Base-by-base conservation (phyloP, 92 coral and sea anemone species). In the Ricordea florida region DNA sequence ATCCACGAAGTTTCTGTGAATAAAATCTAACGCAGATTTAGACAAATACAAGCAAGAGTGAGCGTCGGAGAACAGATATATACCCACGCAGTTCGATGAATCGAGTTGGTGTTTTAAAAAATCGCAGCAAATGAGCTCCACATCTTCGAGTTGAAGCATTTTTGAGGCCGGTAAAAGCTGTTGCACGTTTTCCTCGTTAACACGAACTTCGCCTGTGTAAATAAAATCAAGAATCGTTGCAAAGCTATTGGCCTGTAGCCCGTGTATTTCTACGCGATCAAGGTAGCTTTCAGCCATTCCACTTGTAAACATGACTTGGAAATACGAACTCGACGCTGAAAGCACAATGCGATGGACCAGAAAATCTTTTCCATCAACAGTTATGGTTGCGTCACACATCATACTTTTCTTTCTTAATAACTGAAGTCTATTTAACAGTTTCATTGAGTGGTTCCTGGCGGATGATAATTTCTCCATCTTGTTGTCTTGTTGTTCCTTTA, bases 161-260 rank as follows among this genome's bases (percentile, higher is more conserved):
- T 92, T 88, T n/a, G 97, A 88, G 3, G 98, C 94, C 0, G 94
- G 92, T 18, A 94, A 59, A 57, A 94, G 92, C 63, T 88, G 89
- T 50, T 94, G 94, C 2, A 94, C 98, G 36, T 94, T 91, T 4
- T 70, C 67, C 44, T 92, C 91, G 20, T 76, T 74, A 3, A 91
- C 89, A n/a, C 83, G 81, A 1, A 94, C 89, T 10, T 46, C 15
- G 38, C 98, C 98, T 30, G 92, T 87, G 70, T 94, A 94, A 36
- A 94, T 94, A 53, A 91, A 94, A 52, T 94, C 92, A 29, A 94
- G 89, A 62, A 94, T 68, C 0, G 80, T 14, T 28, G 72, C 78
- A 45, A 94, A 91, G 3, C 63, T 77, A 17, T 88, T 83, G 2
- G 93, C 84, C 6, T 80, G 79, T 6, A 94, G 33, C 3, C 97